A percentile compares a stretch with the other conserved stretches of the same genome.
These are phyloP conservation scores for Caenorhabditis panamensis DNA, from an alignment of 2,888 invertebrate genomes.

Conservation along the genomic window DNA sequence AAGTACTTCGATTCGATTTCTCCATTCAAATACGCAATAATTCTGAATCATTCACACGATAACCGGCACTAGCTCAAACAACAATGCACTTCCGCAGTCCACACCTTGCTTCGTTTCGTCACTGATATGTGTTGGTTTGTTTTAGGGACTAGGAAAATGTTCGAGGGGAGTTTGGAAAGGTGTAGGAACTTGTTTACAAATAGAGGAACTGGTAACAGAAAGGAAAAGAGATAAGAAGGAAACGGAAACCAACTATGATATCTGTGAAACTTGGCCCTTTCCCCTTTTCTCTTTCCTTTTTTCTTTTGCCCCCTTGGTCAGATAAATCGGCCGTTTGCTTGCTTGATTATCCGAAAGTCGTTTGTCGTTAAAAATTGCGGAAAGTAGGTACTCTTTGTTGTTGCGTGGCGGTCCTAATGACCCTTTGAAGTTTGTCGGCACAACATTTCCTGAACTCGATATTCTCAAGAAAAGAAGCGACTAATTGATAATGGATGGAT, in stretches of 20 bases:
- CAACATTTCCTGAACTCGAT: conserved; percentile 16
- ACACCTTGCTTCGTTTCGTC: conserved; percentile 48
- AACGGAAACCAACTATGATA: neutral
- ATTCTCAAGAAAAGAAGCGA: too few species aligned
- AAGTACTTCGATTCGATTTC: too few species aligned
- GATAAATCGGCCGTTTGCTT: conserved; percentile 17
- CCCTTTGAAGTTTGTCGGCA: conserved; percentile 54
- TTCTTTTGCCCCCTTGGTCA: conserved; percentile 23
- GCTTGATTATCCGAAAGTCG: conserved; percentile 40
- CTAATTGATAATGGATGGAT: too few species aligned
- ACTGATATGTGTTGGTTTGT: conserved; percentile 48
- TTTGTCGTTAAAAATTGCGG: conserved; percentile 46
- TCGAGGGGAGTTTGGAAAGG: neutral
- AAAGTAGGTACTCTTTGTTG: conserved; percentile 37
- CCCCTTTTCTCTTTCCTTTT: too few species aligned
- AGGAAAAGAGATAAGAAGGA: neutral
- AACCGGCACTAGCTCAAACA: conserved; percentile 58
- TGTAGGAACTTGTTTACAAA: too few species aligned
- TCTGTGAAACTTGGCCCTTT: too few species aligned
- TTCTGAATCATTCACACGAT: conserved; percentile 60
- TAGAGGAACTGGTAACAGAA: too few species aligned
- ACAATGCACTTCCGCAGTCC: conserved; percentile 13
- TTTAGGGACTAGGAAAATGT: conserved; percentile 1
- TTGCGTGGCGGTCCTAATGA: conserved; percentile 28
- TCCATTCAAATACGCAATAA: conserved; percentile 44